These are phyloP conservation scores for Morus bassanus DNA, from an alignment of 2,797 vertebrate species.

Conservation along the genomic window DNA sequence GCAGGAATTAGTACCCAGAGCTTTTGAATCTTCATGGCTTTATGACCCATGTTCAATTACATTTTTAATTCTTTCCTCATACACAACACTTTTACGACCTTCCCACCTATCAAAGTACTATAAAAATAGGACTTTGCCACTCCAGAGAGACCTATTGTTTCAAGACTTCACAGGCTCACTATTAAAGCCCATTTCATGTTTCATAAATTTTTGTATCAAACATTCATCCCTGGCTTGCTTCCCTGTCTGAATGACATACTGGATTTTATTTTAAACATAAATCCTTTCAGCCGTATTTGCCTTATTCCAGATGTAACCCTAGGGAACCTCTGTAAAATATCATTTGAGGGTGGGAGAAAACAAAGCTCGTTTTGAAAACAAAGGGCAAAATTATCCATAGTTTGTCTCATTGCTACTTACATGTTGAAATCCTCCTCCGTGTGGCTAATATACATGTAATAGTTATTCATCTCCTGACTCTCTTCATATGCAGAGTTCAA, in stretches of 20 bases:
- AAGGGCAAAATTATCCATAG: background rate
- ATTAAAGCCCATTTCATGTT: constrained; percentile 57
- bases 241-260: background rate
- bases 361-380: background rate
- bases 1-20: background rate
- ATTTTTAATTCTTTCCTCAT: constrained; percentile 30
- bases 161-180: background rate
- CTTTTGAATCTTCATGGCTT: background rate
- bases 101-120: background rate
- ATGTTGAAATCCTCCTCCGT: background rate
- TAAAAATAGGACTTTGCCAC: background rate
- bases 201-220: constrained; percentile 63
- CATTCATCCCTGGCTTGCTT: constrained; percentile 39
- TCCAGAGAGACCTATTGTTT: background rate
- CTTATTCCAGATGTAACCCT: background rate
- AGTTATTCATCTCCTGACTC: background rate
- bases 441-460: background rate
- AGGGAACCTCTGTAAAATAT: background rate
- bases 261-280: constrained; percentile 21
- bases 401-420: background rate
- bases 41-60: background rate
- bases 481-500: background rate
- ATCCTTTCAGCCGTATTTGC: background rate
- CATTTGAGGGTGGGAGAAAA: background rate
- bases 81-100: background rate